Evolutionary conservation across 2,888 invertebrate species (phyloP).

Genomic region (Chrysolina oricalcia): DNA sequence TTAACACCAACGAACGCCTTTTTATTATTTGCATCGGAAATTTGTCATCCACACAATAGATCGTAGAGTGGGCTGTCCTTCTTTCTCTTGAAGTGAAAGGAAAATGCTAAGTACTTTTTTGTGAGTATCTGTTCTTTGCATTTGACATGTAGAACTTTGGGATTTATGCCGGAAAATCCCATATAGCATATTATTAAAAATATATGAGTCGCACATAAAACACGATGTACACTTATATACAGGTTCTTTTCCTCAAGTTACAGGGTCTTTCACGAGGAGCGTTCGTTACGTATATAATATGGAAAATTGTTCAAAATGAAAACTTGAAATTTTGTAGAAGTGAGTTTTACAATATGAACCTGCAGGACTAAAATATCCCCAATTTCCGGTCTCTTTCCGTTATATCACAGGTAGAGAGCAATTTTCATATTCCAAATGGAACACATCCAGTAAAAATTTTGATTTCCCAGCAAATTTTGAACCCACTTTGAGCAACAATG

Average conservation of each 20-base stretch:
- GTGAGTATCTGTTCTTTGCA: conserved; percentile 17
- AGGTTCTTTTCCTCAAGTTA: background rate
- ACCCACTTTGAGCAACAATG: too few relatives aligned
- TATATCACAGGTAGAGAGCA: too few relatives aligned
- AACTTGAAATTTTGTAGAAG: too few relatives aligned
- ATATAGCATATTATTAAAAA: background rate
- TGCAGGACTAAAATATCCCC: too few relatives aligned
- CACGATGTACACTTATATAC: background rate
- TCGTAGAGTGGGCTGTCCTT: conserved; percentile 3
- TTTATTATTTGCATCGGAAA: conserved; percentile 18
- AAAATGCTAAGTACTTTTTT: conserved; percentile 22
- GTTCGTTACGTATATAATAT: too few relatives aligned
- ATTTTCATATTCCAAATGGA: too few relatives aligned
- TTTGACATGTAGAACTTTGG: conserved; percentile 8
- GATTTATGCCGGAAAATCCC: conserved; percentile 15
- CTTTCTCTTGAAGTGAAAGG: conserved; percentile 8
- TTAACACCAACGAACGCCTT: conserved; percentile 21
- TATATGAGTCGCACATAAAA: background rate
- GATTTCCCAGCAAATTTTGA: too few relatives aligned
- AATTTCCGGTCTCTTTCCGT: too few relatives aligned
- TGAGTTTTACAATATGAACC: too few relatives aligned
- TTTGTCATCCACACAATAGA: conserved; percentile 21
- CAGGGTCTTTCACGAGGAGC: too few relatives aligned
- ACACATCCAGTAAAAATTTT: too few relatives aligned
- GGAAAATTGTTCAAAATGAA: too few relatives aligned